Evolutionary conservation across 2,113 vertebrate species (phyloP), one percentile per base, ranked within the genome.

Genomic region (Odobenus rosmarus): DNA sequence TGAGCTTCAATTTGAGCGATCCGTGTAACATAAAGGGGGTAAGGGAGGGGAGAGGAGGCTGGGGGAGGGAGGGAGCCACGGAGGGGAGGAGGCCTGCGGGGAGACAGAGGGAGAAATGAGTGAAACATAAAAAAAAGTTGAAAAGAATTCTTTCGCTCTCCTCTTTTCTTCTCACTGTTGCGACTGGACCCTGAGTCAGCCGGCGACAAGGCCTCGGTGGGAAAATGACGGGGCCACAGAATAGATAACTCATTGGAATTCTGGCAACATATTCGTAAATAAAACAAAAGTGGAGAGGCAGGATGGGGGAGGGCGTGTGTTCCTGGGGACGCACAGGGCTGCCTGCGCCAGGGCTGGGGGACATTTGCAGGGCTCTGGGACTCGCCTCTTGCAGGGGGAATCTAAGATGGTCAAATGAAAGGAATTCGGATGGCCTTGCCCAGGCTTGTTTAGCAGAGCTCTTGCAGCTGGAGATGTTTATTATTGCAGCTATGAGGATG

Each of bases 1-100:
- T 98, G 99, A 98, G 99, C 99, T 99, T 99, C 99, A 98, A 99
- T 99, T 99, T 90, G 98, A 99, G 99, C 98, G 98, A 99, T 99
- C 98, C 98, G 57, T 99, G 99, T 99, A 99, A 99, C 99, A 99
- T 99, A 99, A 99, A 99, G 99, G 99, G 98, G 98, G 98, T 98
- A 98, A 99, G 99, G 99, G 98, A 99, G 99, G 99, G 98, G 98
- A 98, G 77, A 97, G 98, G 98, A 98, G 92, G 2, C 96, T 97
- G 98, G 88, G 97, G 95, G 88, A 82, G 28, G 55, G 1, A 46
- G 74, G 67, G 95, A 83, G 96, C 64, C 31, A 85, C n/a, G 36
- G 84, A 91, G 89, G 96, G 53, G 92, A 90, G 95, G 93, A 39
- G 97, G 98, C 96, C 96, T 94, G 98, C 97, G 97, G 74, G 97